A percentile compares a stretch with the other conserved stretches of the same genome.
Conservation (phyloP, 92 coral and sea anemone species). For the Porites lobata region DNA sequence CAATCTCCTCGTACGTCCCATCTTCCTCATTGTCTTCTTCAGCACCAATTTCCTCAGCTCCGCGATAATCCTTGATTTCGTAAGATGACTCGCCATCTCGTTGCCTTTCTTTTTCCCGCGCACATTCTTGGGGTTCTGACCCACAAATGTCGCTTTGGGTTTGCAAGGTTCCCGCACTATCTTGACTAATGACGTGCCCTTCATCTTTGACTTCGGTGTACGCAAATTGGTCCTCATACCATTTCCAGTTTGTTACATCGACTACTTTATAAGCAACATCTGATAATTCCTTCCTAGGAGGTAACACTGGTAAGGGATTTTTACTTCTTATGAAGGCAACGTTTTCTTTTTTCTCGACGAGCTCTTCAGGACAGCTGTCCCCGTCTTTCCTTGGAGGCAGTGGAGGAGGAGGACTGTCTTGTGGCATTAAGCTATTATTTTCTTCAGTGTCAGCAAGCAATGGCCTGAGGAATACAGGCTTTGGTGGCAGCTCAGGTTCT, state of each 20-base stretch:
- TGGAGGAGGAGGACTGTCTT: slow-evolving; percentile 2
- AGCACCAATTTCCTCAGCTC: background rate
- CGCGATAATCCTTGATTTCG: background rate
- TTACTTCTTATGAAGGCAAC: background rate
- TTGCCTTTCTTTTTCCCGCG: background rate
- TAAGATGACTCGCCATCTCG: background rate
- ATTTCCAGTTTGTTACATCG: slow-evolving; percentile 22
- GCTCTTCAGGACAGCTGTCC: background rate
- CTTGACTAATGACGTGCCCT: background rate
- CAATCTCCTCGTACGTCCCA: slow-evolving; percentile 6
- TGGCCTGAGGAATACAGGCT: background rate
- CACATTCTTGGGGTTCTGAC: background rate
- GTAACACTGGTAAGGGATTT: slow-evolving; percentile 12
- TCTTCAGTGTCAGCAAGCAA: background rate
- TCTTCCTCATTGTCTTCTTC: slow-evolving; percentile 18
- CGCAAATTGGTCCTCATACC: background rate
- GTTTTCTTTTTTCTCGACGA: background rate
- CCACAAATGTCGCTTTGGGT: too few relatives aligned
- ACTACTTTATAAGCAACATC: slow-evolving; percentile 8
- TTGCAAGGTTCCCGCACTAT: too few relatives aligned
- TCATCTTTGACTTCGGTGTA: slow-evolving; percentile 20
- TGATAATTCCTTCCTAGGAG: background rate
- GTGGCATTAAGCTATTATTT: background rate
- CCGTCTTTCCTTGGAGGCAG: background rate
- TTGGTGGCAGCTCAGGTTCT: slow-evolving; percentile 27